Conservation (phyloP, 2,113 vertebrate genomes). For the Turdus rufiventris region DNA sequence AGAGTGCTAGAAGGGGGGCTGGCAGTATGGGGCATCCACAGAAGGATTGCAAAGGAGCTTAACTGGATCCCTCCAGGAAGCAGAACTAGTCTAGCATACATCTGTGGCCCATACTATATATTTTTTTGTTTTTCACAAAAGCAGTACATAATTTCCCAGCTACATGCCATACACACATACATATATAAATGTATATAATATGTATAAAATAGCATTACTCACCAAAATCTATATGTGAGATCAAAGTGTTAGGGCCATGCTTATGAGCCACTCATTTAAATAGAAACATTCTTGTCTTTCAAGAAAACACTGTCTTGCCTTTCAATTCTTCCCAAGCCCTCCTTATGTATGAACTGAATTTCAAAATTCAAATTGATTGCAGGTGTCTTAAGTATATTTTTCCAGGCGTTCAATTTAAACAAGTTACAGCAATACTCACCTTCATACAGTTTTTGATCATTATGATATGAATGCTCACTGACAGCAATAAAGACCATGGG, state of each 20-base stretch:
- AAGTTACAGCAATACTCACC: slow-evolving; percentile 12
- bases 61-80: background rate
- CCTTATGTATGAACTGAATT: slow-evolving; percentile 27
- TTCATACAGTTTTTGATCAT: slow-evolving; percentile 22
- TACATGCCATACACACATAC: background rate
- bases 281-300: background rate
- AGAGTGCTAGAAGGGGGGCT: background rate
- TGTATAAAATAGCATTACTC: background rate
- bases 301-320: background rate
- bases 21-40: background rate
- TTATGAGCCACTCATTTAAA: background rate
- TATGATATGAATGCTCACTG: background rate
- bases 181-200: background rate
- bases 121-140: background rate
- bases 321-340: background rate
- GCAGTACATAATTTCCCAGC: background rate
- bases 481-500: background rate
- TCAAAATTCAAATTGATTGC: slow-evolving; percentile 63
- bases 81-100: background rate
- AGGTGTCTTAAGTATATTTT: slow-evolving; percentile 61
- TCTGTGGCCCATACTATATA: background rate
- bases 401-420: slow-evolving; percentile 25
- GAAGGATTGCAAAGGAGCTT: background rate
- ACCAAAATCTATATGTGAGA: background rate
- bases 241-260: background rate